Base-by-base conservation (phyloP, 2,113 vertebrate species). In the Crotalus helleri region DNA sequence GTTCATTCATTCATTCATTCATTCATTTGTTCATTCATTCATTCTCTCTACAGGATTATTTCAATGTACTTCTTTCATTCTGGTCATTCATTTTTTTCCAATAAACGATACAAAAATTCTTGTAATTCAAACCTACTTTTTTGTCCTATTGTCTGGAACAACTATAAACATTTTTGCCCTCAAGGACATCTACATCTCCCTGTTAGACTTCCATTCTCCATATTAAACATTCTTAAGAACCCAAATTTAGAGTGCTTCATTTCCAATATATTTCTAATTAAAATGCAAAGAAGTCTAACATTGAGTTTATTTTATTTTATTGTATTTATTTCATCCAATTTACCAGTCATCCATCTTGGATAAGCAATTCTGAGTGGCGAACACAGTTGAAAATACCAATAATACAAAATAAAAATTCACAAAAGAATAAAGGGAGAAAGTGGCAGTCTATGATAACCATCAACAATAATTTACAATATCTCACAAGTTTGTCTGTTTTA, bases 231-330 rank as follows among this genome's bases (percentile, higher is more conserved):
- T 74, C 15, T 33, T 33, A 74, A 33, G n/a, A 74, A 6, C 3
- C 33, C 17, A 81, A 21, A 81, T 81, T 81, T 61, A 49, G 1
- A 24, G 88, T 93, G 64, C 9, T 57, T 89, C 39, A 9, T 91
- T 94, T 92, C 58, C 19, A 54, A 10, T 64, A n/a, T 74, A 2
- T 93, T 44, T 57, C 64, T 85, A 87, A 87, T 55, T 92, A 46
- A 0, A 92, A 91, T 88, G 69, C 69, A 4, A 23, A 91, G 39
- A 33, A 88, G 1, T 17, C n/a, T 13, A 81, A 94, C 57, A 44
- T 88, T 94, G 54, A 59, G 81, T 91, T 91, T 81, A 19, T 81
- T 39, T 81, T 81, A 19, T 81, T 81, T 81, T 81, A 39, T 15
- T 39, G 33, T 81, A 46, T 46, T 46, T 81, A 74, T 12, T 19